phyloP scores from a whole-genome alignment of 2,113 vertebrate genomes.

The Leptocoma aspasia region DNA sequence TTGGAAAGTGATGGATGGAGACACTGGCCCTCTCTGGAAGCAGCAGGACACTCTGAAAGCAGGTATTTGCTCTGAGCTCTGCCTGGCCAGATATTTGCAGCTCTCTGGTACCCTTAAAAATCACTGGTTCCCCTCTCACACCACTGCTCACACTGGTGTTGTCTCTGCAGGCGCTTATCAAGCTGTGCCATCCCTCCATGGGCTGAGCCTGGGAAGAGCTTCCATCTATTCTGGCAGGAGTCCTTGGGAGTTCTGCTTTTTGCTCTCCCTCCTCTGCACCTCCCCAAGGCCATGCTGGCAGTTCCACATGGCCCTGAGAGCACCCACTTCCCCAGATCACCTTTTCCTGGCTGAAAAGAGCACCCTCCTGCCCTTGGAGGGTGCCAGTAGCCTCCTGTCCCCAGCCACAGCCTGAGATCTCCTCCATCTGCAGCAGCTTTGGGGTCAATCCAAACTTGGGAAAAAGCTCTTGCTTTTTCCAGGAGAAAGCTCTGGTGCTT shows the following conservation, averaged over 20 bases:
- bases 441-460: not conserved
- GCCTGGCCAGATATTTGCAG: not conserved
- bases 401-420: not conserved
- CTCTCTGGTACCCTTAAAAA: not conserved
- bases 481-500: not conserved
- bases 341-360: not conserved
- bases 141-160: accelerated
- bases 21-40: not conserved
- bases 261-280: not conserved
- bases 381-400: not conserved
- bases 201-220: not conserved
- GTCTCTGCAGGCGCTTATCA: not conserved
- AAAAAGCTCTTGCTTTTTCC: not conserved
- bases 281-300: not conserved
- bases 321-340: accelerated
- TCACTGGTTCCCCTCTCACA: not conserved
- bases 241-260: not conserved
- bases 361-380: not conserved
- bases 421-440: not conserved
- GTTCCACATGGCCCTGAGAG: accelerated
- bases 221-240: not conserved
- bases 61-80: not conserved
- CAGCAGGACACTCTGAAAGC: not conserved
- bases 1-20: not conserved
- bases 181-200: not conserved